These are phyloP conservation scores for Andrena fulva DNA, from an alignment of 2,888 invertebrate genomes.

Conservation along the genomic window DNA sequence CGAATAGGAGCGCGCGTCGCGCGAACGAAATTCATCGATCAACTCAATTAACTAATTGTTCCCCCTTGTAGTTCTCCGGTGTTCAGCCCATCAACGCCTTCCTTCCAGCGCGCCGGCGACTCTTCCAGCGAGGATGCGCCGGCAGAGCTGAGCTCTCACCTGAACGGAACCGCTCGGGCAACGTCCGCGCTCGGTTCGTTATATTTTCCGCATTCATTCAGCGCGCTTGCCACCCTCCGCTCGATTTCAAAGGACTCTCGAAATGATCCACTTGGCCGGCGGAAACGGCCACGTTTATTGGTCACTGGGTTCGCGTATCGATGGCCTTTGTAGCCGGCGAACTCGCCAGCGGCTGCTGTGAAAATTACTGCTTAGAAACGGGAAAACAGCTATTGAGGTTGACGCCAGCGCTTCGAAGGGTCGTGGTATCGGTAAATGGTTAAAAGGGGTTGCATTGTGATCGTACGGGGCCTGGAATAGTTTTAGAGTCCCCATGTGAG, in stretches of 20 bases:
- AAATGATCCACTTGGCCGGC: conserved; percentile 51
- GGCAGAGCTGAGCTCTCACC: conserved; percentile 26
- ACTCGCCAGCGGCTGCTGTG: not conserved
- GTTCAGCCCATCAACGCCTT: conserved; percentile 55
- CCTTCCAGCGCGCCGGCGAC: conserved; percentile 29
- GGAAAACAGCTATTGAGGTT: conserved; percentile 18
- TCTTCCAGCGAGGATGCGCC: conserved; percentile 1
- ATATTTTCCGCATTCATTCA: conserved; percentile 50
- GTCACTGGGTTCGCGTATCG: conserved; percentile 60
- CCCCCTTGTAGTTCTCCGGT: conserved; percentile 49
- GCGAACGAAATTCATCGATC: conserved; percentile 83
- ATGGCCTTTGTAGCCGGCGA: conserved; percentile 37
- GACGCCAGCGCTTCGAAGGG: not conserved
- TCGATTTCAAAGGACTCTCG: conserved; percentile 28
- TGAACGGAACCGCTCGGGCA: not conserved
- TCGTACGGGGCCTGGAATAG: not conserved
- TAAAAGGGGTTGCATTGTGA: not conserved
- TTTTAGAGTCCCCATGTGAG: not conserved
- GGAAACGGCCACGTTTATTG: conserved; percentile 53
- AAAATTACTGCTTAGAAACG: conserved; percentile 32
- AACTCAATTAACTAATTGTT: conserved; percentile 84
- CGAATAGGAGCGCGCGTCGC: conserved; percentile 78
- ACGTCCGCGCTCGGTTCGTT: conserved; percentile 48
- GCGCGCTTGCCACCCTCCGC: not conserved
- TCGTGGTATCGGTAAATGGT: not conserved